Conservation (phyloP, 1,140 invertebrate genomes). For the Nautilus pompilius region DNA sequence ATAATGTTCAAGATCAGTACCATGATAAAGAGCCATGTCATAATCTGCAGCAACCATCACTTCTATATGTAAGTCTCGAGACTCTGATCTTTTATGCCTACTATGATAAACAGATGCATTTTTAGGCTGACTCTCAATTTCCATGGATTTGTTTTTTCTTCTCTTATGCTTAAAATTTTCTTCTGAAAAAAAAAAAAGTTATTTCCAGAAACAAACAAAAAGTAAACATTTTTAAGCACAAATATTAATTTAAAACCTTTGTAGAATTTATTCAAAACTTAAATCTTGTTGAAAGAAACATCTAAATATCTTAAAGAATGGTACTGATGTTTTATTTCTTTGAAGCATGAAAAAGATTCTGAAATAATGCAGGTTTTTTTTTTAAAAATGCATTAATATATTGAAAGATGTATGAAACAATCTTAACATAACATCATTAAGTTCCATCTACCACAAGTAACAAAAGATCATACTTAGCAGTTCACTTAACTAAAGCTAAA, state of each 20-base stretch:
- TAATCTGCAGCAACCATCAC: constrained; percentile 80
- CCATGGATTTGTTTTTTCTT: not conserved
- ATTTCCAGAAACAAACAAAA: not conserved
- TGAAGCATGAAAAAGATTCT: too few relatives aligned
- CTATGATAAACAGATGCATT: constrained; percentile 2
- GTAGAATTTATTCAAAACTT: not conserved
- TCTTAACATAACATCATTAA: too few relatives aligned
- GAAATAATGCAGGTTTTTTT: too few relatives aligned
- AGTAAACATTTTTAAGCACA: not conserved
- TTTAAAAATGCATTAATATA: too few relatives aligned
- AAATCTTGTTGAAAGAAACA: too few relatives aligned
- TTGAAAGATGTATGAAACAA: too few relatives aligned
- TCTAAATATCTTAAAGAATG: too few relatives aligned
- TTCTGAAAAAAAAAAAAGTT: not conserved
- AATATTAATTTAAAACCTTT: not conserved
- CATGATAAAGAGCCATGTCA: constrained; percentile 70
- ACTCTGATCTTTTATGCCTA: constrained; percentile 27
- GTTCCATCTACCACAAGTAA: too few relatives aligned
- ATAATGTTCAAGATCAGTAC: constrained; percentile 65
- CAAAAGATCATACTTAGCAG: too few relatives aligned
- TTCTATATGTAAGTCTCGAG: constrained; percentile 75
- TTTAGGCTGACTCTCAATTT: not conserved
- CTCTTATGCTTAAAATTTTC: not conserved
- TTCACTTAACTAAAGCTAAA: too few relatives aligned
- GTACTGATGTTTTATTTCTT: too few relatives aligned